phyloP scores from a whole-genome alignment of 1,140 invertebrate species.

The Hermetia illucens region DNA sequence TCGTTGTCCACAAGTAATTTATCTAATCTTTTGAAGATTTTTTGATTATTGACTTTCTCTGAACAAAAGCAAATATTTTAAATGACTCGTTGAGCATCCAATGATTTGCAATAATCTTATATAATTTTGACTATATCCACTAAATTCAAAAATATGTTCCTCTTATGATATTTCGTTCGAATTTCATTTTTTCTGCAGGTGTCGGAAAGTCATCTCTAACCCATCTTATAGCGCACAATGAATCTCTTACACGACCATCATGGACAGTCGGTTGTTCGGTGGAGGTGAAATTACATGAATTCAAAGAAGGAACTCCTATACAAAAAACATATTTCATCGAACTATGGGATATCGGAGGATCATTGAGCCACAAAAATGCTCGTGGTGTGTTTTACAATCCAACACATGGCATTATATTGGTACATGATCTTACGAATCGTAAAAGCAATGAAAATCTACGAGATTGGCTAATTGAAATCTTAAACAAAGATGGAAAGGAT shows the following conservation, averaged over 20 bases:
- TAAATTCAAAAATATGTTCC: too few relatives aligned
- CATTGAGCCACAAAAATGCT: slow-evolving; percentile 79
- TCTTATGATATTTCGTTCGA: too few relatives aligned
- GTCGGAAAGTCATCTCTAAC: slow-evolving; percentile 92
- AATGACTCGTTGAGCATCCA: too few relatives aligned
- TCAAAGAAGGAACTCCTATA: slow-evolving; percentile 81
- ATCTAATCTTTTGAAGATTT: too few relatives aligned
- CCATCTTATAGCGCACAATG: slow-evolving; percentile 78
- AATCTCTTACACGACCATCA: slow-evolving; percentile 66
- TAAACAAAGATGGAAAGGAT: slow-evolving; percentile 57
- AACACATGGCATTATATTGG: slow-evolving; percentile 86
- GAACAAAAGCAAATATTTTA: too few relatives aligned
- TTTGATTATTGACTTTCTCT: too few relatives aligned
- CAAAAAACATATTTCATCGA: slow-evolving; percentile 90
- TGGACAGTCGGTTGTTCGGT: slow-evolving; percentile 94
- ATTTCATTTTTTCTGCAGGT: too few relatives aligned
- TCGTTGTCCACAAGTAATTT: too few relatives aligned
- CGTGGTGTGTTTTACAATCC: slow-evolving; percentile 85
- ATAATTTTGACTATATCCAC: too few relatives aligned
- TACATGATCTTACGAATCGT: slow-evolving; percentile 91
- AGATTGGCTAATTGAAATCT: slow-evolving; percentile 84
- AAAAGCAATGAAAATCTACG: slow-evolving; percentile 89
- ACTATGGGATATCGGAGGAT: slow-evolving; percentile 92
- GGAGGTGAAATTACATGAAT: slow-evolving; percentile 92
- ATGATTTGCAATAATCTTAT: too few relatives aligned